These are phyloP conservation scores for Scylla paramamosain DNA, from an alignment of 1,140 invertebrate genomes.

Conservation along the genomic window DNA sequence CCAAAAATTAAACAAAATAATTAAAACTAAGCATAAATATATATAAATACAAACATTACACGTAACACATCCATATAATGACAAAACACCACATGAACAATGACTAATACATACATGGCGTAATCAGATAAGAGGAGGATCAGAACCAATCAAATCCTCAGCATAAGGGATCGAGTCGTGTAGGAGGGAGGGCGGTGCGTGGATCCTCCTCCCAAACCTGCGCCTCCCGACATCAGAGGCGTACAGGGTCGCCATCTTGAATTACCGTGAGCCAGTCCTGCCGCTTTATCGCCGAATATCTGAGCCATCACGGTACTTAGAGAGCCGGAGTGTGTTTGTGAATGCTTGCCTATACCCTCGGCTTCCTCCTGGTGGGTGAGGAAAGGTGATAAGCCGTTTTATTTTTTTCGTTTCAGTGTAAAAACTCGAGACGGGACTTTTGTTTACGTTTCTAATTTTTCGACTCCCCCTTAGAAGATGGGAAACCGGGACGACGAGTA, in stretches of 20 bases:
- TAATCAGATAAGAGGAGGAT: not conserved
- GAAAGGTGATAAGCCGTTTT: conserved; percentile 59
- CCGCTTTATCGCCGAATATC: conserved; percentile 50
- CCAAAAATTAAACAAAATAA: too few relatives aligned
- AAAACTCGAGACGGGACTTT: conserved; percentile 32
- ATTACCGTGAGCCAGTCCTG: conserved; percentile 49
- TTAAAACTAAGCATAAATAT: too few relatives aligned
- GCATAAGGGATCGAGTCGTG: not conserved
- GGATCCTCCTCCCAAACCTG: not conserved
- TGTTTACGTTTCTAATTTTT: conserved; percentile 67
- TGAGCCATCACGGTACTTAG: conserved; percentile 44
- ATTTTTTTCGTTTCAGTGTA: conserved; percentile 50
- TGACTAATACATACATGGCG: not conserved
- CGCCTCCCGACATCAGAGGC: conserved; percentile 37
- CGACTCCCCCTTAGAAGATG: conserved; percentile 82
- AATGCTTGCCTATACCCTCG: conserved; percentile 37
- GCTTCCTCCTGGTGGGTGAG: conserved; percentile 53
- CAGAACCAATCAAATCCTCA: not conserved
- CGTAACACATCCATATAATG: too few relatives aligned
- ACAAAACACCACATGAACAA: too few relatives aligned
- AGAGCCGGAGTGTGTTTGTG: conserved; percentile 41
- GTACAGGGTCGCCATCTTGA: conserved; percentile 75
- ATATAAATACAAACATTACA: too few relatives aligned
- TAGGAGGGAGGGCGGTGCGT: not conserved
- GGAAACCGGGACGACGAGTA: conserved; percentile 99